Percentiles rank a stretch among this genome's conserved stretches.
Evolutionary conservation across 2,113 vertebrate genomes (phyloP).

Genomic region (Bos taurus): DNA sequence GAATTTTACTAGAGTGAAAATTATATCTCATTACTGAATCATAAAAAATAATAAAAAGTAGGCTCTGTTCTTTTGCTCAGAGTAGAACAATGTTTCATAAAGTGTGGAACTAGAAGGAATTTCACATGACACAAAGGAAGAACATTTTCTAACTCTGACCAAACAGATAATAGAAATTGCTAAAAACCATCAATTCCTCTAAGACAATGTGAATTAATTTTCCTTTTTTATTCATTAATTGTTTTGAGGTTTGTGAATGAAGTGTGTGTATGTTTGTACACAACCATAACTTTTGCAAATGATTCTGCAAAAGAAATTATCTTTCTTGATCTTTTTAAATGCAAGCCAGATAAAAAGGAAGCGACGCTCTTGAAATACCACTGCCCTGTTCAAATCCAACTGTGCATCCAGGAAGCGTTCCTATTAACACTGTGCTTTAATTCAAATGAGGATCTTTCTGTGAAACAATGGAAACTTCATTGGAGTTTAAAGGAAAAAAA

Average conservation of each 20-base stretch:
- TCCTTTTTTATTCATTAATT: background rate
- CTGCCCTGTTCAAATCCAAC: background rate
- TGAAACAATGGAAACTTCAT: background rate
- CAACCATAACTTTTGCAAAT: background rate
- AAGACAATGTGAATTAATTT: background rate
- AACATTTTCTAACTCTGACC: background rate
- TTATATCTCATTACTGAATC: constrained; percentile 16
- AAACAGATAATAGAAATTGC: background rate
- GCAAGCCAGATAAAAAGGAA: background rate
- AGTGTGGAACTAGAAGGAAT: background rate
- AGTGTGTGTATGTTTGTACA: background rate
- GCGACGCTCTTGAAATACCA: background rate
- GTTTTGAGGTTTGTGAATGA: background rate
- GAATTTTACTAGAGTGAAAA: constrained; percentile 33
- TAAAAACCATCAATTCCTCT: background rate
- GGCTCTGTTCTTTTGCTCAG: background rate
- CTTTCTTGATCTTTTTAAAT: background rate
- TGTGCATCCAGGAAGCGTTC: background rate
- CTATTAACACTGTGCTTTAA: background rate
- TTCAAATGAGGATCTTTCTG: background rate
- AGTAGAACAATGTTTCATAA: background rate
- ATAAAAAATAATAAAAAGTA: background rate
- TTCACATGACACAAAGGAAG: background rate
- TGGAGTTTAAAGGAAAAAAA: background rate
- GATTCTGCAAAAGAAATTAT: background rate